Base-by-base conservation (phyloP, 2,113 vertebrate species). In the Macrotis lagotis region DNA sequence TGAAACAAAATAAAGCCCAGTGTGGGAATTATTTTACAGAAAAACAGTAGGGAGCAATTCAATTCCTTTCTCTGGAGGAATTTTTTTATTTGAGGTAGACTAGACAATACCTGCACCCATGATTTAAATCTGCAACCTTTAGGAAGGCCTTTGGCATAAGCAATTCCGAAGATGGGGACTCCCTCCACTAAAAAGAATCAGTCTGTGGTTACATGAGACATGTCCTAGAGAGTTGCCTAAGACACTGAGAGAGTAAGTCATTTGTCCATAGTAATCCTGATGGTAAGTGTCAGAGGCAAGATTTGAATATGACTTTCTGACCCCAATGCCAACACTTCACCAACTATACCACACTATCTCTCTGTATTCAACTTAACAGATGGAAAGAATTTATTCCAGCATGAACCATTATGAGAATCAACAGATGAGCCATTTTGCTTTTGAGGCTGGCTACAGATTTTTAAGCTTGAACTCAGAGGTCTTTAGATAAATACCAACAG, bases 1-100 rank as follows among this genome's bases (percentile, higher is more conserved):
- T 0, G 4, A 55, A 74, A 97, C 94, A 96, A 55, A 93, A 66
- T 14, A 96, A 93, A 92, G 0, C n/a, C 89, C 66, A 31, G 50
- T 28, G 55, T 55, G 94, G 47, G 93, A 66, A 74, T 95, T 1
- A 94, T 51, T 53, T 55, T 25, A 16, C n/a, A 48, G 91, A 3
- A 8, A 50, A 49, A n/a, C 5, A 52, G 2, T 88, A 48, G 48
- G 50, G 2, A 59, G 26, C 48, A 47, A 2, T 0, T 9, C 50
- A 89, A 92, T 48, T 50, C 7, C 1, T 31, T 0, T 51, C 53
- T 83, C 66, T 88, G 88, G 50, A 47, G 48, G 26, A 59, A 50
- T 0, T 44, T 44, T 44, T 74, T 5, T 4, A 19, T n/a, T 83
- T 83, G 66, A 83, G 66, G 24, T 24, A 44, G 37, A 74, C 11